Base-by-base conservation (phyloP, 2,113 vertebrate genomes). In the Triplophysa rosa region DNA sequence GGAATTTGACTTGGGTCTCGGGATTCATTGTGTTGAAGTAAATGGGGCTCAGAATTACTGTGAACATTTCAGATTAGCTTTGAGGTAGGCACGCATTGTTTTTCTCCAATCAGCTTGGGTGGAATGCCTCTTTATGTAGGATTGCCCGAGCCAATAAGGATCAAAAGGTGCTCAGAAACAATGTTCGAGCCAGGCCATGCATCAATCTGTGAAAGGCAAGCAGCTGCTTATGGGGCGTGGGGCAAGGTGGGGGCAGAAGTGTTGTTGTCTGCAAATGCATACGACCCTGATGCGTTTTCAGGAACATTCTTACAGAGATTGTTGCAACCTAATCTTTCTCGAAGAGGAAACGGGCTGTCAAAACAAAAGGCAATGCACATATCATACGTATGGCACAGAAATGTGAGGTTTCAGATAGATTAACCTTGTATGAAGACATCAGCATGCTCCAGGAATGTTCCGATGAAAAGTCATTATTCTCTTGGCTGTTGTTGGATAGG, bases 131-230 rank as follows among this genome's bases (percentile, higher is more conserved):
- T 87, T 77, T 81, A 82, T 69, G 67, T 33, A 87, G 80, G 71
- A 87, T 85, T 84, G 87, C 77, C 84, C 37, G 29, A 88, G 82
- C 82, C 83, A 82, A 68, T 59, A 70, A 81, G 75, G 84, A 90
- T 88, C 87, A 89, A 89, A 86, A 88, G 88, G 83, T 87, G 85
- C 86, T 82, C 78, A 79, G 73, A 83, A 86, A 89, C 87, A 90
- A 91, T 86, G 81, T 75, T 58, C 68, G 66, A 84, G 81, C 88
- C 84, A 84, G 82, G 79, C 84, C 69, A 78, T 80, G 87, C 67
- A 79, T 88, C 84, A 84, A 66, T 26, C 54, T 13, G 81, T 87
- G 84, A 89, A 86, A 87, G 82, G 86, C 87, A 86, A 81, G 87
- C 87, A 89, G 85, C 87, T 87, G 80, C 83, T 82, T 58, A 40